Conservation (phyloP, 2,797 vertebrate genomes). For the Chiloscyllium punctatum region DNA sequence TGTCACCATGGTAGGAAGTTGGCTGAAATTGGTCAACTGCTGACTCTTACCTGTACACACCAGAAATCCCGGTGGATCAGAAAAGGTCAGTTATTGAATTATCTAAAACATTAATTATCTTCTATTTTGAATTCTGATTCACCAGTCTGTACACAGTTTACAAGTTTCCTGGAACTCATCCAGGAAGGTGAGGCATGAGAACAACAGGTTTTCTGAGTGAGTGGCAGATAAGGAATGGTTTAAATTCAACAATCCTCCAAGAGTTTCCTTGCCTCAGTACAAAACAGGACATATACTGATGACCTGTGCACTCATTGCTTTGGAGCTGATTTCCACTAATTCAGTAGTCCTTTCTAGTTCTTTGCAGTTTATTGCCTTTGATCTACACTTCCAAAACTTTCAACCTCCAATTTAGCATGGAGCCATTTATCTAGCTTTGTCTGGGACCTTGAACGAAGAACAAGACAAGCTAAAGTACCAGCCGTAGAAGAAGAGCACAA, state of each 20-base stretch:
- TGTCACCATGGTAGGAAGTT: no score
- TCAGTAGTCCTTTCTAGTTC: neutral
- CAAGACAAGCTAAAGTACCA: neutral
- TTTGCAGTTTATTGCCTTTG: neutral
- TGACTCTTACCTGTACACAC: no score
- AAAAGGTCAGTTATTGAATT: neutral
- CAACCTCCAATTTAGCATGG: neutral
- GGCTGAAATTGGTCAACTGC: no score
- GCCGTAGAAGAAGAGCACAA: neutral
- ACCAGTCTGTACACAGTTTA: no score
- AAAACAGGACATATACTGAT: neutral
- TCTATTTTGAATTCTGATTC: neutral
- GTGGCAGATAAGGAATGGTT: neutral
- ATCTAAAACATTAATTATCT: neutral
- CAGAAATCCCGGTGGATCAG: no score
- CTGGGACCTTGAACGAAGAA: neutral
- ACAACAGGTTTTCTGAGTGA: neutral
- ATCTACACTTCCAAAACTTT: neutral
- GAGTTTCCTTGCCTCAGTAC: neutral
- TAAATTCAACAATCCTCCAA: neutral
- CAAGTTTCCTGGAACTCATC: neutral
- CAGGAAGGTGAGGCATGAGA: neutral
- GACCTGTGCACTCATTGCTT: neutral
- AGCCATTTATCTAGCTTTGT: neutral
- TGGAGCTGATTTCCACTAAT: neutral